Evolutionary conservation across 2,888 invertebrate genomes (phyloP), one percentile per base, ranked within the genome.

Genomic region (Escarpia spicata): DNA sequence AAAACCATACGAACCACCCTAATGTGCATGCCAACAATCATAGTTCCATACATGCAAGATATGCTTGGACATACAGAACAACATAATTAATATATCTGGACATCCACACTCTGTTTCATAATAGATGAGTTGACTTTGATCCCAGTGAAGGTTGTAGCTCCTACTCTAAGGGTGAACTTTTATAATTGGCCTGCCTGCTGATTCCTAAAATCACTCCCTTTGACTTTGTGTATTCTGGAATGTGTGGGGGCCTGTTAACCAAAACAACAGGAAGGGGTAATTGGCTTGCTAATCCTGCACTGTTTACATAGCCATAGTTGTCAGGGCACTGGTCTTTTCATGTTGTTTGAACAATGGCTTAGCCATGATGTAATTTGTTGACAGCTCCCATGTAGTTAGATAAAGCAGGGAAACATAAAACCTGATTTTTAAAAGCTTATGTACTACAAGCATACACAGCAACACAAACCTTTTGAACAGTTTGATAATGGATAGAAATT

Each of bases 251-350:
- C 6, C 26, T 26, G 75, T 75, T 26, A 75, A 15, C 75, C 26
- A 75, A 75, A 75, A 26, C 75, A 75, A 75, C 75, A 75, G 75
- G 75, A 75, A n/a, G 4, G 75, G n/a, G 75, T 75, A 75, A 75
- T 75, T 75, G 75, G 75, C 75, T 26, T 75, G 75, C 75, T 75
- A 75, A 75, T 75, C 75, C 75, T 75, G 75, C 75, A 75, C 19
- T 75, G 75, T 75, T 75, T 75, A n/a, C 75, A 75, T 75, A 75
- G 75, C 26, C 75, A 26, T 26, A 75, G n/a, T 75, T 75, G n/a
- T 19, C 19, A 75, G 26, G 19, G 19, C n/a, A n/a, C 75, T 75
- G 75, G 75, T 26, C 75, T 75, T 75, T 52, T 75, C 26, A 75
- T 75, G 75, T 75, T 75, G 75, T 75, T 75, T 75, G 75, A 52